phyloP scores from a whole-genome alignment of 2,113 vertebrate species.

The Zosterops pallidus region DNA sequence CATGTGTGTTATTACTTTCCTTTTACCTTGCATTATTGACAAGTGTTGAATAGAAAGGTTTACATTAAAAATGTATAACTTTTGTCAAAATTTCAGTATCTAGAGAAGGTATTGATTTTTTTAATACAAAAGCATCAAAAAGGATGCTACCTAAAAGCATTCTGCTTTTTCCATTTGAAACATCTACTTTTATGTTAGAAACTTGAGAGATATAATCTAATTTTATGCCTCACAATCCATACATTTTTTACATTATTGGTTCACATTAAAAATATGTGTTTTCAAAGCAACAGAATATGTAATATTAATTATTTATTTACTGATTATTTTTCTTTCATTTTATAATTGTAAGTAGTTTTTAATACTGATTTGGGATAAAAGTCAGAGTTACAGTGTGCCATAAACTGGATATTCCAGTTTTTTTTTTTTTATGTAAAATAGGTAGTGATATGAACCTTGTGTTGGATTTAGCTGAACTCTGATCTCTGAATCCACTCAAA shows the following conservation, averaged over 20 bases:
- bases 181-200: background rate
- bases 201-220: background rate
- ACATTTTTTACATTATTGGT: background rate
- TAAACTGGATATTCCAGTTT: background rate
- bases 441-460: background rate
- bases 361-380: background rate
- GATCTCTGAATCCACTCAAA: background rate
- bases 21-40: background rate
- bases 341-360: background rate
- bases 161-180: background rate
- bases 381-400: background rate
- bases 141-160: accelerated
- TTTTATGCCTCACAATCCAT: background rate
- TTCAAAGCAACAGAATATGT: background rate
- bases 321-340: background rate
- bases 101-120: background rate
- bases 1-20: accelerated
- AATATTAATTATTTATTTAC: background rate
- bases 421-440: background rate
- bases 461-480: background rate
- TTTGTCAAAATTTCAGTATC: background rate
- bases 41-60: background rate
- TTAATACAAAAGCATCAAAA: background rate
- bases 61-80: background rate
- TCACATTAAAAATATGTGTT: background rate